phyloP scores from a whole-genome alignment of 2,797 vertebrate species.

The Muscicapa comitata region DNA sequence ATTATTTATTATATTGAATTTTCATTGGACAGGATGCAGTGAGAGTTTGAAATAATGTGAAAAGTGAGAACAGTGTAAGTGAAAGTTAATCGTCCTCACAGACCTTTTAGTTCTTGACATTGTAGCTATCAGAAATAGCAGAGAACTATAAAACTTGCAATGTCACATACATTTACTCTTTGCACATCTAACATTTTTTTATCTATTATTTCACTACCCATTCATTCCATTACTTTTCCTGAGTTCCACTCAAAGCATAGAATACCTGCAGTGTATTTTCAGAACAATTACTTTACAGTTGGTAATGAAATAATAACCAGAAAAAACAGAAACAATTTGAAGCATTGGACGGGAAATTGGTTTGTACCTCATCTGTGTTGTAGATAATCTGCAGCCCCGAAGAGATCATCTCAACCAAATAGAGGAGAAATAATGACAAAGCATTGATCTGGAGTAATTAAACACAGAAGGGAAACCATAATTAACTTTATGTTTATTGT shows the following conservation, averaged over 20 bases:
- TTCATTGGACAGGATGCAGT: background rate
- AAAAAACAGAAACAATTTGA: background rate
- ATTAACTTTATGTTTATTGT: background rate
- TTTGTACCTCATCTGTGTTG: constrained; percentile 94
- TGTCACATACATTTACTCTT: background rate
- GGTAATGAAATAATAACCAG: background rate
- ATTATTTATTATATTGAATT: background rate
- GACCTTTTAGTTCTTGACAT: background rate
- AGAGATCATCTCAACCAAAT: constrained; percentile 97
- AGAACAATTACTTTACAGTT: background rate
- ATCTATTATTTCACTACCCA: background rate
- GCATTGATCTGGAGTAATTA: constrained; percentile 85
- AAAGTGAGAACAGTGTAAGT: background rate
- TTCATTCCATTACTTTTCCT: background rate
- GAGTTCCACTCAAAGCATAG: background rate
- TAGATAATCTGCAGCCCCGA: constrained; percentile 96
- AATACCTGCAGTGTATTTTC: background rate
- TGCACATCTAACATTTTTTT: background rate
- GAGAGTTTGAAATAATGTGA: background rate
- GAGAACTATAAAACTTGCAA: background rate
- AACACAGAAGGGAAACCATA: constrained; percentile 6
- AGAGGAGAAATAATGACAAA: constrained; percentile 90
- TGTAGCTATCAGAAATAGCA: background rate
- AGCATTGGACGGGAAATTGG: background rate
- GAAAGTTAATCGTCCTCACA: background rate